A percentile compares a stretch with the other conserved stretches of the same genome.
phyloP scores from a whole-genome alignment of 1,140 invertebrate genomes.

The Magallana gigas region DNA sequence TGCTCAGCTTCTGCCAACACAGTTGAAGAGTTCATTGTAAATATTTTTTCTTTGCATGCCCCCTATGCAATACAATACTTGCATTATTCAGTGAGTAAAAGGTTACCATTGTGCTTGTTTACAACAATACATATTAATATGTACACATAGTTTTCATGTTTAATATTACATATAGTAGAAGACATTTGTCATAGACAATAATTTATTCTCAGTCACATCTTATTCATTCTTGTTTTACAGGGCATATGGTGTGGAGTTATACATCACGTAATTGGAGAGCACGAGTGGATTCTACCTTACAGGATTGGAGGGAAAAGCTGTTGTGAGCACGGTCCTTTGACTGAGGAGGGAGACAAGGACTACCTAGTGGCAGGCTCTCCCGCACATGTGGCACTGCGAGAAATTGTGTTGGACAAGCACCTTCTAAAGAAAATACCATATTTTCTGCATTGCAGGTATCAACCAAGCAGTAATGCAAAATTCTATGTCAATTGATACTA shows the following conservation, averaged over 20 bases:
- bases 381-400: neutral
- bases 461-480: neutral
- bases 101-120: too few relatives aligned
- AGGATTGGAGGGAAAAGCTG: neutral
- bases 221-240: slow-evolving; percentile 11
- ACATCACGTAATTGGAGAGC: slow-evolving; percentile 46
- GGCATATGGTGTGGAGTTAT: slow-evolving; percentile 42
- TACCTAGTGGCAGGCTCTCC: slow-evolving; percentile 19
- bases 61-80: too few relatives aligned
- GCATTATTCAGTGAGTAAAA: too few relatives aligned
- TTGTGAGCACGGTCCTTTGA: slow-evolving; percentile 15
- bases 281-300: slow-evolving; percentile 47
- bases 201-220: too few relatives aligned
- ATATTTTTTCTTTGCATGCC: too few relatives aligned
- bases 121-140: too few relatives aligned
- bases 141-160: too few relatives aligned
- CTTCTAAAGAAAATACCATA: slow-evolving; percentile 45
- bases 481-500: neutral
- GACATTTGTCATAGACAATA: too few relatives aligned
- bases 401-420: slow-evolving; percentile 39
- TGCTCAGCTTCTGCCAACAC: neutral
- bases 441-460: slow-evolving; percentile 43
- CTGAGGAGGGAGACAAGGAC: slow-evolving; percentile 11
- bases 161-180: too few relatives aligned
- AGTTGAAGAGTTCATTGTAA: slow-evolving; percentile 39